Percentiles rank a stretch among this genome's conserved stretches.
Evolutionary conservation across 2,888 invertebrate species (phyloP).

Genomic region (Drosophila affinis): DNA sequence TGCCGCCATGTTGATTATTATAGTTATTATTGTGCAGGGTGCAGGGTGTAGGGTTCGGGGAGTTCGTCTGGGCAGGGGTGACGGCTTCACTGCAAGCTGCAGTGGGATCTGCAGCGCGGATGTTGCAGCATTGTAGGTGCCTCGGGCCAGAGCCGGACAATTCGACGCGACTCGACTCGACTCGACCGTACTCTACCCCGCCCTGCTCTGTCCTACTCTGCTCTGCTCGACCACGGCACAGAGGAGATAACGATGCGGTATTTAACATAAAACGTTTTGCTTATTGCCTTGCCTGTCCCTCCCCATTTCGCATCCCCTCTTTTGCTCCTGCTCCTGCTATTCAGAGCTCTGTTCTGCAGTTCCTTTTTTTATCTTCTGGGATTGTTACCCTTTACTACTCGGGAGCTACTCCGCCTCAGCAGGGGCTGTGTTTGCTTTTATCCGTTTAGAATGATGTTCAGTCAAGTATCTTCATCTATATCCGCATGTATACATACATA

Average conservation of each 20-base stretch:
- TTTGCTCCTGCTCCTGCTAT: not conserved
- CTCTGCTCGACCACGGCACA: not conserved
- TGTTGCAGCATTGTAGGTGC: constrained; percentile 47
- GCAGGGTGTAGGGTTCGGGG: constrained; percentile 22
- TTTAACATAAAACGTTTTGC: constrained; percentile 58
- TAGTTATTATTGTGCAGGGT: constrained; percentile 66
- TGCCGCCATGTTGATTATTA: constrained; percentile 70
- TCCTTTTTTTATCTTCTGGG: constrained; percentile 1
- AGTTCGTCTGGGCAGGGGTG: constrained; percentile 1
- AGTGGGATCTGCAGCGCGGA: constrained; percentile 19
- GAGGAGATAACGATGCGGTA: constrained; percentile 58
- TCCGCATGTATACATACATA: too few relatives aligned
- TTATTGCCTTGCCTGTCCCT: constrained; percentile 35
- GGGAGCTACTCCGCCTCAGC: too few relatives aligned
- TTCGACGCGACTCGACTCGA: not conserved
- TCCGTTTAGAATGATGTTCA: too few relatives aligned
- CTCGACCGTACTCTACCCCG: not conserved
- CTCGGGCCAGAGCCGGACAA: constrained; percentile 32
- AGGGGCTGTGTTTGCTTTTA: not conserved
- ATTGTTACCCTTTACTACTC: not conserved
- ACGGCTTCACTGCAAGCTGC: constrained; percentile 1
- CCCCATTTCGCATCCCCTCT: not conserved
- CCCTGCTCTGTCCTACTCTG: not conserved
- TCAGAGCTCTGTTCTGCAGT: not conserved
- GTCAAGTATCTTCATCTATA: too few relatives aligned